These are phyloP conservation scores for Psittacula derbiana DNA, from an alignment of 2,797 vertebrate species.

Conservation along the genomic window DNA sequence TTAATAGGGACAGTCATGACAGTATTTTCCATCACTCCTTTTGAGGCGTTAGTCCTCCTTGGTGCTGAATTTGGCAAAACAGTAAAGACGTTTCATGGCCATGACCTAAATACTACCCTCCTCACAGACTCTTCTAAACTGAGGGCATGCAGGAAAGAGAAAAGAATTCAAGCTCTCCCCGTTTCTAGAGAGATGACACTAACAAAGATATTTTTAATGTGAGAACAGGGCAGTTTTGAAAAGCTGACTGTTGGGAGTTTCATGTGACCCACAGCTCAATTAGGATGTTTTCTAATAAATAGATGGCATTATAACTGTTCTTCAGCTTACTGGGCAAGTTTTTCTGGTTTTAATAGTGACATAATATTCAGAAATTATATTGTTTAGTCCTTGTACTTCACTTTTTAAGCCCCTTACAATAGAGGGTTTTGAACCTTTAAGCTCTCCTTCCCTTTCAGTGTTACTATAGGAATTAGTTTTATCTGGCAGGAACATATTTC, in stretches of 20 bases:
- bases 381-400: background rate
- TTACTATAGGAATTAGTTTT: background rate
- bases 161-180: background rate
- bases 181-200: background rate
- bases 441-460: background rate
- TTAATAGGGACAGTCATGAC: background rate
- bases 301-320: fast-evolving
- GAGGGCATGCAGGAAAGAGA: background rate
- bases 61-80: background rate
- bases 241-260: background rate
- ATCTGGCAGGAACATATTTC: background rate
- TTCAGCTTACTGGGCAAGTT: background rate
- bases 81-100: fast-evolving
- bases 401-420: background rate
- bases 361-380: background rate
- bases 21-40: background rate
- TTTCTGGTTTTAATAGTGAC: background rate
- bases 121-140: background rate
- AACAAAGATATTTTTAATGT: background rate
- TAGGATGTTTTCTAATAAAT: background rate
- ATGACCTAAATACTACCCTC: fast-evolving
- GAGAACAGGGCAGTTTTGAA: background rate
- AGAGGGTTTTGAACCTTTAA: background rate
- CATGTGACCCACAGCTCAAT: background rate
- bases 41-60: background rate